These are phyloP conservation scores for Nesometra sesokonis DNA, from an alignment of 35 echinoderm and acorn worm genomes.

Conservation along the genomic window DNA sequence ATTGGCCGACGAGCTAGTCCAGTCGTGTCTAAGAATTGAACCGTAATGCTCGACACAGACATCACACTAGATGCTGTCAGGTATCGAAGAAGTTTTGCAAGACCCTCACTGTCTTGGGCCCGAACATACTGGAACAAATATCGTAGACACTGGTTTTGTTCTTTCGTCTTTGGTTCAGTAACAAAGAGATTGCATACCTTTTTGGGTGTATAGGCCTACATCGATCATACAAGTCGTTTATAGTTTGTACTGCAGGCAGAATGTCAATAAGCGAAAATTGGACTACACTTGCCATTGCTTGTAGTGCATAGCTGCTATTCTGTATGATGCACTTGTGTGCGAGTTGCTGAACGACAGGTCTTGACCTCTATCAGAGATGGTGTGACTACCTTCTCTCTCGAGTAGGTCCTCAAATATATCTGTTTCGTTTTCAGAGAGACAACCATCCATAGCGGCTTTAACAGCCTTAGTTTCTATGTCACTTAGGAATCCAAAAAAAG, in stretches of 20 bases:
- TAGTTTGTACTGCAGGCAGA: not conserved
- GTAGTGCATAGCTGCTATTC: too few species aligned
- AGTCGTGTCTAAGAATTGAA: not conserved
- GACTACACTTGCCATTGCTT: not conserved
- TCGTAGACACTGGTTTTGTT: not conserved
- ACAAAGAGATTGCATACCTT: not conserved
- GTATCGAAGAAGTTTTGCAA: not conserved
- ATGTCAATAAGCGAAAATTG: not conserved
- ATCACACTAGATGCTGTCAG: slow-evolving; percentile 1
- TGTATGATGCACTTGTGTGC: slow-evolving; percentile 36
- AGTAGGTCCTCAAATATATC: slow-evolving; percentile 23
- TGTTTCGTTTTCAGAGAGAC: slow-evolving; percentile 4
- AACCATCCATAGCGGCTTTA: slow-evolving; percentile 10
- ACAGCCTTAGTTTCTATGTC: slow-evolving; percentile 15
- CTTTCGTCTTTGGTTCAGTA: not conserved
- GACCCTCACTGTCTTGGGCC: slow-evolving; percentile 4
- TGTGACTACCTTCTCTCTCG: slow-evolving; percentile 24
- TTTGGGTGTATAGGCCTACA: not conserved
- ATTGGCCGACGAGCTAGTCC: slow-evolving; percentile 8
- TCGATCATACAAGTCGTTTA: not conserved
- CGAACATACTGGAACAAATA: not conserved
- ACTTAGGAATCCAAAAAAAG: slow-evolving; percentile 22
- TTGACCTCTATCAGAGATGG: slow-evolving; percentile 8
- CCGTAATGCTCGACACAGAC: not conserved
- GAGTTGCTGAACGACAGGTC: slow-evolving; percentile 11